These are phyloP conservation scores for Bembecia ichneumoniformis DNA, from an alignment of 2,888 invertebrate genomes.

Conservation along the genomic window DNA sequence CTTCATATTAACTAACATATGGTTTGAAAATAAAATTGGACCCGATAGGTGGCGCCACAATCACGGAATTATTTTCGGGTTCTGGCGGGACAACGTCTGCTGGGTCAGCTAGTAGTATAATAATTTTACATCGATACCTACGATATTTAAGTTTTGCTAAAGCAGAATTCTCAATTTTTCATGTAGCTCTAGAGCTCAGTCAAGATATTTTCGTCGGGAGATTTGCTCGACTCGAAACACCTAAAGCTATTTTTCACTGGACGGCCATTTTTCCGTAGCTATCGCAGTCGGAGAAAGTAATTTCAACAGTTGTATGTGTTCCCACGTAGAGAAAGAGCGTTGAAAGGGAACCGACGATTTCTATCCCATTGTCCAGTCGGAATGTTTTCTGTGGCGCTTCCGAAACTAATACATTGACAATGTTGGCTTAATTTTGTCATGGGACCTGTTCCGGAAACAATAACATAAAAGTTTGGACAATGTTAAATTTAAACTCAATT, in stretches of 20 bases:
- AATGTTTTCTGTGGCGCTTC: slow-evolving; percentile 22
- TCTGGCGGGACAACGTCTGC: too few species aligned
- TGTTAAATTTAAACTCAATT: too few species aligned
- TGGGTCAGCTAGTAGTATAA: too few species aligned
- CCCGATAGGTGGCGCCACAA: too few species aligned
- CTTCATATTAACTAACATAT: too few species aligned
- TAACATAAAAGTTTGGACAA: too few species aligned
- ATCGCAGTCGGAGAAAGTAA: slow-evolving; percentile 37
- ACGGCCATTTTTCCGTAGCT: slow-evolving; percentile 32
- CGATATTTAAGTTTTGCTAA: too few species aligned
- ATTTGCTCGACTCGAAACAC: neutral
- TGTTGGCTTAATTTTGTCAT: neutral
- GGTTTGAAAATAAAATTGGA: too few species aligned
- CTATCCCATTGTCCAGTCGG: slow-evolving; percentile 10
- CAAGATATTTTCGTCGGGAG: neutral
- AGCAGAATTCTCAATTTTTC: too few species aligned
- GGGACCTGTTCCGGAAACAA: too few species aligned
- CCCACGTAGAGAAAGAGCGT: slow-evolving; percentile 29
- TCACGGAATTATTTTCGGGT: too few species aligned
- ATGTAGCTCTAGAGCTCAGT: neutral
- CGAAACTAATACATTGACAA: slow-evolving; percentile 18
- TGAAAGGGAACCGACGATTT: slow-evolving; percentile 17
- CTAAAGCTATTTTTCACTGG: slow-evolving; percentile 43
- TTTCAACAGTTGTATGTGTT: slow-evolving; percentile 52
- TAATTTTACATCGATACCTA: too few species aligned